Base-by-base conservation (phyloP, 1,140 invertebrate species). In the Dendroctonus valens region DNA sequence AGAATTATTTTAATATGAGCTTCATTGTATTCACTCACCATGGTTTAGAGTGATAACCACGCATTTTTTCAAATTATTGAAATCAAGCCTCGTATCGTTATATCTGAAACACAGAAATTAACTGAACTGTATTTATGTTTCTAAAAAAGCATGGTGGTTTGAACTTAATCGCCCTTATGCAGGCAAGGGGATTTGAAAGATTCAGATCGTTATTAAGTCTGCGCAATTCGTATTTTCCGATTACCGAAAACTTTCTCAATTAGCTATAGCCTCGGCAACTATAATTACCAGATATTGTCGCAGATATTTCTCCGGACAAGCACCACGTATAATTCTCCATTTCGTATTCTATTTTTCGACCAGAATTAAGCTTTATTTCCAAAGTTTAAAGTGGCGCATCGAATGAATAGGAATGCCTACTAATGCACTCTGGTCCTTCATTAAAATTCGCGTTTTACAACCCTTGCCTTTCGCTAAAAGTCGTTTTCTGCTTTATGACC, bases 401-500 rank as follows among this genome's bases (percentile, higher is more conserved):
- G 64, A 65, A 65, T 65, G 64, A 65, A 65, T 65, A 65, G 64
- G 58, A 65, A 65, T 59, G 55, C 55, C 40, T 52, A 59, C 54
- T 65, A 65, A 65, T 65, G 64, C 64, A 65, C 48, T 59, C 41
- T 44, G 60, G 57, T 42, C 64, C 55, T 65, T 65, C 64, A 65
- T 65, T 65, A 65, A 59, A 58, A 65, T 65, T 58, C 64, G 55
- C 15, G 54, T 65, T 65, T 65, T 65, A 59, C 64, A 65, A 65
- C 64, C 64, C 64, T 65, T 65, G 54, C 64, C 57, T 65, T 65
- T 65, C 64, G 64, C 50, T 59, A 51, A 53, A 65, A 65, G 64
- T 65, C 64, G 55, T 65, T 65, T 65, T 65, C 64, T 65, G 64
- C 64, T 65, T 65, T 65, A 65, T 65, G 64, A 59, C 64, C 64